phyloP scores from a whole-genome alignment of 2,113 vertebrate species.

The Recurvirostra avosetta region DNA sequence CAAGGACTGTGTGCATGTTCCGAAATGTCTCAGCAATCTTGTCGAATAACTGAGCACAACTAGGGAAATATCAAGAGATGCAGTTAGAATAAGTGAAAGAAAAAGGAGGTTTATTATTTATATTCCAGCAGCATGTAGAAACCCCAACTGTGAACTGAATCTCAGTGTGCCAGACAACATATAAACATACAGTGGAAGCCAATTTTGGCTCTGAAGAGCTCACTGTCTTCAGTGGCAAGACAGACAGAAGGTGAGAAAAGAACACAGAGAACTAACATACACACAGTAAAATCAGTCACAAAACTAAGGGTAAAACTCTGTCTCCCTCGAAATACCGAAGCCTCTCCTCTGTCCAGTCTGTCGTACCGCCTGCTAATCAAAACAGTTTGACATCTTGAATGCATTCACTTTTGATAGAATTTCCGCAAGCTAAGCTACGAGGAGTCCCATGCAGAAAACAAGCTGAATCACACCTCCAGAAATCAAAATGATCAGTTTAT shows the following conservation, averaged over 20 bases:
- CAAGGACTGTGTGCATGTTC: fast-evolving
- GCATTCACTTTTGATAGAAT: background rate
- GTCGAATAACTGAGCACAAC: background rate
- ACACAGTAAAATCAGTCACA: background rate
- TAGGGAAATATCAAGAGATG: background rate
- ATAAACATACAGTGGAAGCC: background rate
- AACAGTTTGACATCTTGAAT: background rate
- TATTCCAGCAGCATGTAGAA: background rate
- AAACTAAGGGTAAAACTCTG: background rate
- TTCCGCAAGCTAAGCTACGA: background rate
- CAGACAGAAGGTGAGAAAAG: constrained; percentile 15
- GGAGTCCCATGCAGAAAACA: background rate
- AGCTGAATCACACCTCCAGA: background rate
- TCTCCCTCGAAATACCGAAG: background rate
- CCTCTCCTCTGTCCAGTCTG: background rate
- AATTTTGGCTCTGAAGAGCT: background rate
- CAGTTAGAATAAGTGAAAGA: background rate
- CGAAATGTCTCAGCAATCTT: background rate
- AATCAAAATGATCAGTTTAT: background rate
- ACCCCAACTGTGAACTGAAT: background rate
- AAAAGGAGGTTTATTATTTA: background rate
- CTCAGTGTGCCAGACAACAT: background rate
- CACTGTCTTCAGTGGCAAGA: background rate
- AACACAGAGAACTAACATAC: background rate
- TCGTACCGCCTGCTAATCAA: background rate